These are phyloP conservation scores for Drosophila nigrodunni DNA, from an alignment of 1,140 invertebrate genomes.

Conservation along the genomic window DNA sequence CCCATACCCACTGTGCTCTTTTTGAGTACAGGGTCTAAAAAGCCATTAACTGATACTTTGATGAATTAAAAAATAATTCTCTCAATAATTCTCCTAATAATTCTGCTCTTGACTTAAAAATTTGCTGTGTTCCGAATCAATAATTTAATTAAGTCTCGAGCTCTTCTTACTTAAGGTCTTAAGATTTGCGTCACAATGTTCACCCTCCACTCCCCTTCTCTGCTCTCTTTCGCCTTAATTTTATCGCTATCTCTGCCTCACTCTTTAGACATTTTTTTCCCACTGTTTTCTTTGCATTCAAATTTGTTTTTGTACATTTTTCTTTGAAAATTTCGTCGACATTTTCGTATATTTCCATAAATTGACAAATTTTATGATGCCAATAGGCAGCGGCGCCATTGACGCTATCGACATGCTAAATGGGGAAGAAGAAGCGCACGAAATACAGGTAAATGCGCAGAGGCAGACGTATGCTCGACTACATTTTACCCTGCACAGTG, in stretches of 20 bases:
- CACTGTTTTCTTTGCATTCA: neutral
- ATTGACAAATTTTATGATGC: conserved; percentile 65
- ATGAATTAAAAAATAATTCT: no score
- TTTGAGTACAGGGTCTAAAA: no score
- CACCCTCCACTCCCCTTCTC: no score
- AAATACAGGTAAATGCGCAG: conserved; percentile 5
- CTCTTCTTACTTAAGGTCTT: neutral
- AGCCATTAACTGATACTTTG: no score
- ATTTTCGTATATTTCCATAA: conserved; percentile 58
- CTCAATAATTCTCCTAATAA: no score
- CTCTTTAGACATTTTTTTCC: neutral
- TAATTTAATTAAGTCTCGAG: neutral
- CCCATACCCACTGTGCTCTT: no score
- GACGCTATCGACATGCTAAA: conserved; percentile 38
- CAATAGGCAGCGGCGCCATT: conserved; percentile 45
- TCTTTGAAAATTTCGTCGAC: conserved; percentile 28
- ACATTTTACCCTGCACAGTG: neutral
- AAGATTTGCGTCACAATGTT: conserved; percentile 8
- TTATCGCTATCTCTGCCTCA: neutral
- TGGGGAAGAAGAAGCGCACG: neutral
- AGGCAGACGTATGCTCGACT: neutral
- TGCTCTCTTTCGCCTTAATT: neutral
- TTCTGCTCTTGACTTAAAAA: no score
- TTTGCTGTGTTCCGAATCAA: no score
- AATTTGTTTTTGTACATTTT: conserved; percentile 24